Percentiles rank a stretch among this genome's conserved stretches.
Conservation (phyloP, 2,797 vertebrate species). For the Mastacembelus armatus region DNA sequence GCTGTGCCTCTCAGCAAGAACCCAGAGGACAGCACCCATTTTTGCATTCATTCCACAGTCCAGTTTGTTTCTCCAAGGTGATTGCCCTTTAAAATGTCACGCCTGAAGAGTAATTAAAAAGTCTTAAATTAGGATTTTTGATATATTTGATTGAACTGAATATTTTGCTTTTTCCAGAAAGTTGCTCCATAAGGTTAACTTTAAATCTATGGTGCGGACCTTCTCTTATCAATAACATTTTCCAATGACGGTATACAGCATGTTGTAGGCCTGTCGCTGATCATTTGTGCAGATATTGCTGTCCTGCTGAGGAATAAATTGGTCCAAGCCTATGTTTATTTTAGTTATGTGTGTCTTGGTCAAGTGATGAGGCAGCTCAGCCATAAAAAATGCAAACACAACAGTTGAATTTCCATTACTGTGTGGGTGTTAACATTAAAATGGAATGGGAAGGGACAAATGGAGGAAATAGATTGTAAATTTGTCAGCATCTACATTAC, state of each 20-base stretch:
- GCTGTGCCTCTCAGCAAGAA: slow-evolving; percentile 52
- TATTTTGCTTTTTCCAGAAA: background rate
- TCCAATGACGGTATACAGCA: background rate
- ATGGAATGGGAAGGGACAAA: slow-evolving; percentile 34
- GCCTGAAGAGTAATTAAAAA: background rate
- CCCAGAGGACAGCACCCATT: slow-evolving; percentile 41
- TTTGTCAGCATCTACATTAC: slow-evolving; percentile 27
- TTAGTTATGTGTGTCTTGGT: slow-evolving; percentile 27
- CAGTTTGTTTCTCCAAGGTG: slow-evolving; percentile 2
- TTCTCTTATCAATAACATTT: background rate
- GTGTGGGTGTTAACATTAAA: slow-evolving; percentile 19
- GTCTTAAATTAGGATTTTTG: background rate
- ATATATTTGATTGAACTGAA: background rate
- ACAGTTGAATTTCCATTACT: slow-evolving; percentile 34
- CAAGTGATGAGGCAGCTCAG: slow-evolving; percentile 18
- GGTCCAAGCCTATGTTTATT: slow-evolving; percentile 24
- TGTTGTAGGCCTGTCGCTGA: background rate
- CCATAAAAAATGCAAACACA: slow-evolving; percentile 58
- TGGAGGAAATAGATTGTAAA: slow-evolving; percentile 23
- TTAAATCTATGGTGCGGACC: too few species aligned
- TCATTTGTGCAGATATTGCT: slow-evolving; percentile 3
- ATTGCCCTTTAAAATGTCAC: background rate
- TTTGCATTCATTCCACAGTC: slow-evolving; percentile 1
- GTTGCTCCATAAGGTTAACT: background rate
- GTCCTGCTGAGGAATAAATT: slow-evolving; percentile 11